Evolutionary conservation across 2,797 vertebrate species (phyloP), one percentile per base, ranked within the genome.

Genomic region (Dendrocincla tyrannina): DNA sequence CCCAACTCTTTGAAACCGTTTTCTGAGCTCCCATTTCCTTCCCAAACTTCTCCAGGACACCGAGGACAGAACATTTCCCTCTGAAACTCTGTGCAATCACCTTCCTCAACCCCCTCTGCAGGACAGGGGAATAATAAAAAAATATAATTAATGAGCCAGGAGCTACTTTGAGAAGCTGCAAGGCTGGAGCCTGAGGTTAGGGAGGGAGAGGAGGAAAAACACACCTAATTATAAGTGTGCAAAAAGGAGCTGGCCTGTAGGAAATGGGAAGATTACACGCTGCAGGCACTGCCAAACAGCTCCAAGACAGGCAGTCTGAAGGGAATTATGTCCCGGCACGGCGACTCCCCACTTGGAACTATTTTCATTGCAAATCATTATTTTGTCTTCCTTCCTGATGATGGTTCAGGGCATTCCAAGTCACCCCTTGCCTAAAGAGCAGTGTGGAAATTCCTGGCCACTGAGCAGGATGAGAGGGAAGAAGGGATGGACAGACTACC

Each of bases 121-220:
- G 55, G 81, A 39, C 41, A 46, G 60, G 56, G 82, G 69, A 93
- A 78, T 53, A 27, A 50, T 19, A 47, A 69, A 23, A 52, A 32
- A 39, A 35, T 32, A 33, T 6, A 49, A 53, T 30, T 27, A 85
- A 85, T 88, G 79, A 55, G 39, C 66, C 2, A 0, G 32, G 49
- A 89, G 78, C 81, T 94, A 46, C 95, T 97, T 95, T 88, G 19
- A 3, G 97, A 96, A 97, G 87, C 91, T 82, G 49, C 74, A 50
- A 74, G 83, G 55, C 83, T 96, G 97, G 96, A 97, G 95, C 82
- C 97, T 92, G 97, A 97, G 96, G 97, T 95, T 97, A 92, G 94
- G 9, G 24, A 46, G 25, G 66, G 78, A 35, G 49, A 83, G 60
- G 68, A 63, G 77, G 41, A 78, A 91, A 93, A 74, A 55, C 37